A percentile compares a stretch with the other conserved stretches of the same genome.
Evolutionary conservation across 2,888 invertebrate species (phyloP).

Genomic region (Melinaea menophilus): DNA sequence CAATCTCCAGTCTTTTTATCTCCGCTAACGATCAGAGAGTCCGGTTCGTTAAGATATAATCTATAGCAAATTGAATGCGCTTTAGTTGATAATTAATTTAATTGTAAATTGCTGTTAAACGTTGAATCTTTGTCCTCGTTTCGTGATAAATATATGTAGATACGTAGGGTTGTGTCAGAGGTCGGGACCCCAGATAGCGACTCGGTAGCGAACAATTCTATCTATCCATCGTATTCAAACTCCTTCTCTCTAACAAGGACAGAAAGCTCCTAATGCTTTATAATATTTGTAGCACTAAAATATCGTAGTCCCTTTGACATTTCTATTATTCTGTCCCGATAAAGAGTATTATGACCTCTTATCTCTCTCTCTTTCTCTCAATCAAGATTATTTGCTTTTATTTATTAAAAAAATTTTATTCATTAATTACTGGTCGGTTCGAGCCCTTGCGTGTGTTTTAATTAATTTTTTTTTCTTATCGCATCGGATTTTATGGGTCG

Average conservation of each 20-base stretch:
- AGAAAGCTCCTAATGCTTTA: constrained; percentile 32
- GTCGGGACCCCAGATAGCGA: constrained; percentile 65
- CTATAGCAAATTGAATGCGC: constrained; percentile 59
- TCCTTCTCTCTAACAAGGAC: constrained; percentile 25
- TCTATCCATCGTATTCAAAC: constrained; percentile 23
- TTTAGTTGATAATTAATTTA: constrained; percentile 54
- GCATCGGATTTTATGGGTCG: too few relatives aligned
- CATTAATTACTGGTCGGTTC: not conserved
- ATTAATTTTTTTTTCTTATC: too few relatives aligned
- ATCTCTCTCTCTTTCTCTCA: not conserved
- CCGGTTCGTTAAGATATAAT: constrained; percentile 69
- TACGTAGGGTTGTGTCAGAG: constrained; percentile 58
- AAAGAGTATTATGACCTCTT: constrained; percentile 11
- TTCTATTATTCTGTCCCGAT: constrained; percentile 34
- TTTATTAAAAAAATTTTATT: constrained; percentile 3
- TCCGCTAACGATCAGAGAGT: constrained; percentile 65
- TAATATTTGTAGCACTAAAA: constrained; percentile 23
- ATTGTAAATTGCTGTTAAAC: constrained; percentile 43
- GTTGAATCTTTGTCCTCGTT: constrained; percentile 70
- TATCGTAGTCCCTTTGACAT: constrained; percentile 35
- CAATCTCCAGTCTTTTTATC: constrained; percentile 70
- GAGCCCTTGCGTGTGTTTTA: not conserved
- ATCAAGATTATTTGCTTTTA: not conserved
- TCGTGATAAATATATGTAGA: constrained; percentile 62
- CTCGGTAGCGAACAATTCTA: constrained; percentile 46